Conservation (phyloP, 2,888 invertebrate genomes). For the Herminia tarsipennalis region DNA sequence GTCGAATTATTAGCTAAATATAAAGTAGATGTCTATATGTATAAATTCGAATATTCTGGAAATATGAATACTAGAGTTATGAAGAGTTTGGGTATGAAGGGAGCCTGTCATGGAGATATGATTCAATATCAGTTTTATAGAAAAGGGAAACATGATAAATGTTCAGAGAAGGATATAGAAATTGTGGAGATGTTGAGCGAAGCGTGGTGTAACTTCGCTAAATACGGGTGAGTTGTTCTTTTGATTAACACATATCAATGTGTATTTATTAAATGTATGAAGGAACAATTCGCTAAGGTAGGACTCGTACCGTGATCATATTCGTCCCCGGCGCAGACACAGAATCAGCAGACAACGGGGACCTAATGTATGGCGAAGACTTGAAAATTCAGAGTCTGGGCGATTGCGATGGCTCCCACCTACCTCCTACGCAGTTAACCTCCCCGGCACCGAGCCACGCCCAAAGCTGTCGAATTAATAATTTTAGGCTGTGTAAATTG, state of each 20-base stretch:
- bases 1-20: conserved; percentile 52
- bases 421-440: too few relatives aligned
- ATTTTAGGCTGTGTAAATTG: too few relatives aligned
- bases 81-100: conserved; percentile 60
- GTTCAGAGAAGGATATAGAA: conserved; percentile 50
- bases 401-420: too few relatives aligned
- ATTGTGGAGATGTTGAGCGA: conserved; percentile 62
- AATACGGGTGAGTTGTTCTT: conserved; percentile 61
- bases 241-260: not conserved
- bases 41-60: conserved; percentile 65
- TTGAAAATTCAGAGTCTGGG: too few relatives aligned
- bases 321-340: too few relatives aligned
- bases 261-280: too few relatives aligned
- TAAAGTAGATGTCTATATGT: conserved; percentile 52
- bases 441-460: too few relatives aligned
- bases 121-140: conserved; percentile 73
- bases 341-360: too few relatives aligned
- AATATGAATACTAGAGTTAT: conserved; percentile 66
- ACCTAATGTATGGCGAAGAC: too few relatives aligned
- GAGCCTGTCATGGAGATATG: conserved; percentile 72
- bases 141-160: conserved; percentile 55
- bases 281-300: not conserved
- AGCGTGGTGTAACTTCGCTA: conserved; percentile 69
- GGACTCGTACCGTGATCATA: too few relatives aligned
- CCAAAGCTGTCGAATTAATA: too few relatives aligned